phyloP scores from a whole-genome alignment of 2,113 vertebrate genomes.

The Alectura lathami region DNA sequence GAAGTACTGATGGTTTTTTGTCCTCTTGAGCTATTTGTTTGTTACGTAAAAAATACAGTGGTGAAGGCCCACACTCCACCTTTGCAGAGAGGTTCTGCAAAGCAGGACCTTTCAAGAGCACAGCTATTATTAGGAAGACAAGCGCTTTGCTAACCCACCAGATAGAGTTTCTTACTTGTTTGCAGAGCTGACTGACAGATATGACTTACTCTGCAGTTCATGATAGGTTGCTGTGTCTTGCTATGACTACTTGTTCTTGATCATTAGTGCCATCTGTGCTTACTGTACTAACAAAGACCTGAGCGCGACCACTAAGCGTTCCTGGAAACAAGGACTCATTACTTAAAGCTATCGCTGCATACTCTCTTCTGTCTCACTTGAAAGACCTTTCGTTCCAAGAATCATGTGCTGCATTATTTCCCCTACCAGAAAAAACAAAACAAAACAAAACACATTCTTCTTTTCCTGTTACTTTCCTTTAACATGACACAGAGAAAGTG shows the following conservation, averaged over 20 bases:
- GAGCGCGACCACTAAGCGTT: constrained; percentile 3
- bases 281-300: neutral
- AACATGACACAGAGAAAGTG: neutral
- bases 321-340: neutral
- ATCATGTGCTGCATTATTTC: neutral
- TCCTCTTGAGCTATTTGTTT: neutral
- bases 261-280: neutral
- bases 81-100: neutral
- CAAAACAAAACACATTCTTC: neutral
- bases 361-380: constrained; percentile 5
- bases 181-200: neutral
- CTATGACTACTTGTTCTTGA: neutral
- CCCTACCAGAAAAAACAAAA: neutral
- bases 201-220: neutral
- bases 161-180: constrained; percentile 28
- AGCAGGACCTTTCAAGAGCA: neutral
- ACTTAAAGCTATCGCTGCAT: neutral
- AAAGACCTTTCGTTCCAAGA: neutral
- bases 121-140: constrained; percentile 45
- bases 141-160: neutral
- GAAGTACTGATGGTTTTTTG: neutral
- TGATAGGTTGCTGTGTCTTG: neutral
- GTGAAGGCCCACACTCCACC: neutral
- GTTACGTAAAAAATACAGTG: neutral
- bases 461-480: neutral